Conservation (phyloP, 1,140 invertebrate species). For the Nasonia giraulti region DNA sequence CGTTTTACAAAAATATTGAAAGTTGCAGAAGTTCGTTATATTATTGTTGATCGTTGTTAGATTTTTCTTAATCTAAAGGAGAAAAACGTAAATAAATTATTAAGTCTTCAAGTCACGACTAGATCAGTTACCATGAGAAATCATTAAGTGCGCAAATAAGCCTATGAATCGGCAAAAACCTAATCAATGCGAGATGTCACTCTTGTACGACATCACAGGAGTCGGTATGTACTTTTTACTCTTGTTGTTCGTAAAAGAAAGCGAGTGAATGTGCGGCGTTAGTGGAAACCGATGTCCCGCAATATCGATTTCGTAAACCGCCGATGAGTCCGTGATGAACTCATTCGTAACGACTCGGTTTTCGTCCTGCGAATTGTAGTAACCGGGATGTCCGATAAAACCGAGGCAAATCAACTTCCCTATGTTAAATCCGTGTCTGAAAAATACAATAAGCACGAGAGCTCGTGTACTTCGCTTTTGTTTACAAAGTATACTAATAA, state of each 20-base stretch:
- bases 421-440: constrained; percentile 80
- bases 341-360: constrained; percentile 75
- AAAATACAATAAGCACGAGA: constrained; percentile 50
- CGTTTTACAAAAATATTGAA: background rate
- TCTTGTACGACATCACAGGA: constrained; percentile 60
- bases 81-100: background rate
- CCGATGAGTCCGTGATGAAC: constrained; percentile 78
- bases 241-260: constrained; percentile 61
- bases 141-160: background rate
- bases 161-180: background rate
- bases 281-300: constrained; percentile 78
- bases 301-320: constrained; percentile 81
- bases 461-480: background rate
- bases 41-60: background rate
- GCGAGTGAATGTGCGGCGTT: constrained; percentile 78
- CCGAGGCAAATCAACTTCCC: constrained; percentile 80
- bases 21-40: background rate
- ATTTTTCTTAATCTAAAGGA: background rate
- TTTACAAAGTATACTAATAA: constrained; percentile 10
- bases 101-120: background rate
- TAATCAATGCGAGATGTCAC: constrained; percentile 56
- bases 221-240: constrained; percentile 67
- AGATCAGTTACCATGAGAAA: background rate
- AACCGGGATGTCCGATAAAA: constrained; percentile 75
- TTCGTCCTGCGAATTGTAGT: constrained; percentile 16